These are phyloP conservation scores for Oxystoma pomonae DNA, from an alignment of 2,888 invertebrate genomes.

Conservation along the genomic window DNA sequence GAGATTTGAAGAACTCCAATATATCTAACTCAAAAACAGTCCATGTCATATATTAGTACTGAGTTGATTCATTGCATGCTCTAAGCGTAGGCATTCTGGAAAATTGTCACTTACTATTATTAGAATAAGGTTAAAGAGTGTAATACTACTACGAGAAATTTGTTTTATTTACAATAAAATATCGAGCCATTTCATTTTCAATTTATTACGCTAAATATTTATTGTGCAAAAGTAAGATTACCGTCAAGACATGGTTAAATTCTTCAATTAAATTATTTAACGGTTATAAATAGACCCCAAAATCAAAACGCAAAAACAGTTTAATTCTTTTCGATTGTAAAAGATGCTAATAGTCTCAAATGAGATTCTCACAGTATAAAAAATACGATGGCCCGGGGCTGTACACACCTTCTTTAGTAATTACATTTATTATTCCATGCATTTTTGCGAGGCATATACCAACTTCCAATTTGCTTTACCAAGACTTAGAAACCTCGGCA, in stretches of 20 bases:
- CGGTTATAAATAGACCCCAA: neutral
- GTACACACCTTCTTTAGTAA: neutral
- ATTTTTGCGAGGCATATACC: neutral
- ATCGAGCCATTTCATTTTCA: too few relatives aligned
- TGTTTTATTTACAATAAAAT: too few relatives aligned
- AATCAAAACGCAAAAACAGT: neutral
- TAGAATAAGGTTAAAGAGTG: too few relatives aligned
- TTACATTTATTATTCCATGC: neutral
- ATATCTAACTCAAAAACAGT: too few relatives aligned
- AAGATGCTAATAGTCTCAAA: neutral
- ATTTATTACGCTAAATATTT: neutral
- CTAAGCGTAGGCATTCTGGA: too few relatives aligned
- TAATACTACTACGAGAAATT: too few relatives aligned
- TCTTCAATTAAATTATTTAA: neutral
- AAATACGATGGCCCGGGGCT: neutral
- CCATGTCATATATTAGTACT: too few relatives aligned
- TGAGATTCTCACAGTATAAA: neutral
- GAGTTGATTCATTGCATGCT: too few relatives aligned
- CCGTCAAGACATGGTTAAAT: neutral
- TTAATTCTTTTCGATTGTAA: neutral
- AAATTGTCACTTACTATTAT: too few relatives aligned
- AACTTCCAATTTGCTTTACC: neutral
- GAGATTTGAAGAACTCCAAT: too few relatives aligned
- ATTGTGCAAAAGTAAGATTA: neutral
- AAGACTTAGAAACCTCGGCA: conserved; percentile 32